Evolutionary conservation across 1,140 invertebrate genomes (phyloP), one percentile per base, ranked within the genome.

Genomic region (Tetraneura akinire): DNA sequence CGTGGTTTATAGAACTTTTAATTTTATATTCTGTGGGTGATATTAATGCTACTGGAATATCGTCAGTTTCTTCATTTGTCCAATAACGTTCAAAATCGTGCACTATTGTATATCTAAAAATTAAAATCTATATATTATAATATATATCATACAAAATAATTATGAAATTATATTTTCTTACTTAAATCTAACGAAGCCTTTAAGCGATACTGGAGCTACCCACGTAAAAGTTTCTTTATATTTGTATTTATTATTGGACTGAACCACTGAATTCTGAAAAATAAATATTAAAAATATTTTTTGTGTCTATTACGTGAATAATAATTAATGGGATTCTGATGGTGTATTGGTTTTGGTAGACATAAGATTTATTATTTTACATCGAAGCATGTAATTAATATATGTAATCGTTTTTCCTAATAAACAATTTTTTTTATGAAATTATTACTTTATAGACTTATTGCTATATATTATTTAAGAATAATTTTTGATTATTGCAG

Each of bases 221-320:
- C 71, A 74, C 3, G 71, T 53, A 21, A 74, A 74, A 10, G 26
- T 55, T 21, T 55, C 71, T 21, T 8, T 32, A 21, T 10, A 2
- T 74, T 74, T 74, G n/a, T 29, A 32, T 21, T 74, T 55, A 9
- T 55, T 74, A 55, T 74, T 74, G 18, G 71, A 74, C 26, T 74
- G 71, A 37, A 74, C 71, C 26, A 37, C 71, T 45, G 51, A 0
- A 18, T 74, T 74, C 71, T 74, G 29, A 32, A 74, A 70, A 42
- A 42, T 37, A 8, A n/a, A n/a, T n/a, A n/a, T n/a, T n/a, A n/a
- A n/a, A n/a, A n/a, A n/a, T n/a, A n/a, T n/a, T n/a, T n/a, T n/a
- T n/a, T n/a, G n/a, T n/a, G n/a, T n/a, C n/a, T n/a, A n/a, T n/a
- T n/a, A n/a, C n/a, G n/a, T n/a, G n/a, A n/a, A n/a, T n/a, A n/a